Evolutionary conservation across 2,113 vertebrate genomes (phyloP).

Genomic region (Oreotragus oreotragus): DNA sequence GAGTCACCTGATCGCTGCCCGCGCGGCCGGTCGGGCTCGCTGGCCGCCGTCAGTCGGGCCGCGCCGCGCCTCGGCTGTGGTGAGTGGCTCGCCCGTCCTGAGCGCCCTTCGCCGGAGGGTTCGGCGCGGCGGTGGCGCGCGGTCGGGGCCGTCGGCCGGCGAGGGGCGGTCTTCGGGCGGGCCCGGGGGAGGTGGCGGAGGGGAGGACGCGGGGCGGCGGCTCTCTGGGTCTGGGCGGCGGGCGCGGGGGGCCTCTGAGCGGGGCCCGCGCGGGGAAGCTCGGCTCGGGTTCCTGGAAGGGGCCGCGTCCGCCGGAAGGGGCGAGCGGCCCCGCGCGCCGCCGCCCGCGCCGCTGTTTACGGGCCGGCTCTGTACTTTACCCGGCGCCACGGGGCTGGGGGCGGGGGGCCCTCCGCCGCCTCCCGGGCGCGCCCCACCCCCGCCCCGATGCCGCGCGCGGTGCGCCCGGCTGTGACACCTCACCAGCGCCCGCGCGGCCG

Average conservation of each 20-base stretch:
- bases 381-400: neutral
- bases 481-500: neutral
- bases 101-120: neutral
- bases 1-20: neutral
- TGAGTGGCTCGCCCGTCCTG: conserved; percentile 32
- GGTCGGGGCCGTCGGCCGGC: too few species aligned
- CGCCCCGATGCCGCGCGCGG: neutral
- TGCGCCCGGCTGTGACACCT: neutral
- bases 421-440: neutral
- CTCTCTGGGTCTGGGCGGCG: neutral
- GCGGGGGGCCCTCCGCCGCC: neutral
- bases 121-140: neutral
- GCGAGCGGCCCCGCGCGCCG: neutral
- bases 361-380: neutral
- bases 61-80: conserved; percentile 57
- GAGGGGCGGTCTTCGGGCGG: neutral
- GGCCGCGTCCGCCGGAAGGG: neutral
- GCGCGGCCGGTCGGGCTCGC: neutral
- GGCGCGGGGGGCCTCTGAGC: neutral
- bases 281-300: neutral
- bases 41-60: conserved; percentile 47
- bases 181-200: neutral
- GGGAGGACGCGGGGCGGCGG: neutral
- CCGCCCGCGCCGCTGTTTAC: neutral
- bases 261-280: neutral